Evolutionary conservation across 2,113 vertebrate species (phyloP).

Genomic region (Panthera uncia): DNA sequence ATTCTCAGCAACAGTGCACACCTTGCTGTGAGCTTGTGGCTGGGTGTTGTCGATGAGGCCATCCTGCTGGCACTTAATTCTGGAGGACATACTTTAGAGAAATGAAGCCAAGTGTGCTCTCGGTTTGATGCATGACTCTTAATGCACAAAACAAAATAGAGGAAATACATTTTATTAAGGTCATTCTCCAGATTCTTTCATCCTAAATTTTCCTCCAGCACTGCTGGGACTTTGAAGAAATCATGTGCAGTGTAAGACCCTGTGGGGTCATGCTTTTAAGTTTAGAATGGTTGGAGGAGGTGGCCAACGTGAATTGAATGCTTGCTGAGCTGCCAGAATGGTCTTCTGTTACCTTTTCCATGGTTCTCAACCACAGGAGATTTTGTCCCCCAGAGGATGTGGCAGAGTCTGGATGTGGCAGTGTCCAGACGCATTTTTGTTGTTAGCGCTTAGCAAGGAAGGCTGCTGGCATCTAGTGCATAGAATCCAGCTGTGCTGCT

Average conservation of each 20-base stretch:
- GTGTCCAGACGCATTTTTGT: not conserved
- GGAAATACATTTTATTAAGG: not conserved
- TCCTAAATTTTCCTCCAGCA: not conserved
- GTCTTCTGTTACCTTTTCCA: not conserved
- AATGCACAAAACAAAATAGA: not conserved
- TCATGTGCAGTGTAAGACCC: fast-evolving
- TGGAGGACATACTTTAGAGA: not conserved
- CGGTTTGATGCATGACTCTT: not conserved
- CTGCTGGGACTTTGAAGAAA: not conserved
- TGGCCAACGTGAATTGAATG: fast-evolving
- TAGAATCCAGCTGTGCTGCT: not conserved
- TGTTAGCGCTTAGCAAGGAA: fast-evolving
- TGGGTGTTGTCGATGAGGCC: fast-evolving
- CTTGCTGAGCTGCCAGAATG: no score
- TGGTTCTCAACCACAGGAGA: not conserved
- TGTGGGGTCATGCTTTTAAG: fast-evolving
- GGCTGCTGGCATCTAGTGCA: not conserved
- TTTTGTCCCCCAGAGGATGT: not conserved
- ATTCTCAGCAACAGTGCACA: not conserved
- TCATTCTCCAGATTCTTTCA: not conserved
- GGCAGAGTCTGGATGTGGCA: not conserved
- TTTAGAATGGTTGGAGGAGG: not conserved
- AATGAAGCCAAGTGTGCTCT: not conserved
- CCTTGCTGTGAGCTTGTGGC: not conserved
- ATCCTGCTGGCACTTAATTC: not conserved